Evolutionary conservation across 2,797 vertebrate genomes (phyloP), one percentile per base, ranked within the genome.

Genomic region (Clamator glandarius): DNA sequence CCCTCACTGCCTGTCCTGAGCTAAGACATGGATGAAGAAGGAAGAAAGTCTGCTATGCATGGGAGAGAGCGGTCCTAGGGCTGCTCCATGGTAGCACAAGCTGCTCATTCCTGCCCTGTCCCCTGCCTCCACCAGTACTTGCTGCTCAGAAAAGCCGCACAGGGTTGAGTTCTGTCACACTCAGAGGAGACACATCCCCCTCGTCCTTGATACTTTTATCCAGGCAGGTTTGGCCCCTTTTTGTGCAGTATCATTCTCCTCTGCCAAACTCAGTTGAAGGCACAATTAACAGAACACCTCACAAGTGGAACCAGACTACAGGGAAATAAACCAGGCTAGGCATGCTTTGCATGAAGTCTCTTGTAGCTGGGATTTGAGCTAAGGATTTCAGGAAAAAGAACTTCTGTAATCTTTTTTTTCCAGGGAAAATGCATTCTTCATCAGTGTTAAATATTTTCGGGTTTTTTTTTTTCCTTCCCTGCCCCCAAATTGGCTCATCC

Each of bases 401-500:
- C 67, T 92, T 73, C 10, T 7, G 2, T 41, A 24, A 15, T 57
- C 73, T 19, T 62, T 54, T 46, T 48, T 67, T 57, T 16, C 15
- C 19, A 41, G 41, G 46, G 14, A 68, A 82, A 90, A 91, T 70
- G 31, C 28, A 10, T 89, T 93, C 90, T 79, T 95, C 81, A 84
- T 90, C 73, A 82, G 74, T 89, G 73, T 96, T 95, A 94, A 94
- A 92, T 84, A 78, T 87, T 94, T 92, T 75, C 66, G n/a, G n/a
- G 33, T 46, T 44, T 24, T 28, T 46, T 29, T 52, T 26, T 72
- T 50, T 14, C 12, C 12, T 84, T 89, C 95, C 93, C 92, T 85
- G 75, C 93, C 82, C 93, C 94, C 92, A 89, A 41, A 95, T 87
- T 96, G 87, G 92, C 86, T 88, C 90, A 95, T 95, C 91, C 88